Evolutionary conservation across 2,888 invertebrate species (phyloP), one percentile per base, ranked within the genome.

Genomic region (Keiferia lycopersicella): DNA sequence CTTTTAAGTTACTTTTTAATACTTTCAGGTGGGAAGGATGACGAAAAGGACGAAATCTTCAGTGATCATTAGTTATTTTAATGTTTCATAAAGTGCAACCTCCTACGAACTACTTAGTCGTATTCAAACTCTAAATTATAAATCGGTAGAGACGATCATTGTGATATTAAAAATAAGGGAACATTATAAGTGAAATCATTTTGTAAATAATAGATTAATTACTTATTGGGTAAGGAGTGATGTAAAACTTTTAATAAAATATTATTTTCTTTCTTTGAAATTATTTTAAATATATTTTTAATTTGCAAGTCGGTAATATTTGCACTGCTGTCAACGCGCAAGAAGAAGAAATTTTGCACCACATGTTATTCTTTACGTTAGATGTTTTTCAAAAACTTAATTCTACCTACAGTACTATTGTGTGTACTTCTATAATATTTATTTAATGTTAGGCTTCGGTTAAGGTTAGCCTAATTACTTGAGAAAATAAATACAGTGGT

Each of bases 111-210:
- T 72, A 71, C 65, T 69, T 30, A n/a, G n/a, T 26, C 7, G 12
- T 6, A 16, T n/a, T 2, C 22, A 22, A 26, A 12, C 1, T 8
- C 50, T 41, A 66, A 65, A 65, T 67, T 66, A 57, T 72, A 73
- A 82, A 12, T 90, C 91, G 91, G 82, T 72, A 90, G 81, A 82
- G 91, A 91, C 91, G 91, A 90, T 88, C 69, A 74, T 84, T 90
- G 91, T 91, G 90, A 91, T 90, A 91, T 90, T 91, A 91, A 79
- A 78, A 80, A 77, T 90, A 89, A 88, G 91, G 76, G 81, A 78
- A 14, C 14, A 22, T 20, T 74, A 4, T 76, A 77, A 84, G 84
- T 84, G 80, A 75, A 74, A 74, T 76, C 73, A 74, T 79, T 78
- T 75, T 91, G 89, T 90, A 91, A 83, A 91, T 91, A 89, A 77